These are phyloP conservation scores for Tipula unca DNA, from an alignment of 2,888 invertebrate species.

Conservation along the genomic window DNA sequence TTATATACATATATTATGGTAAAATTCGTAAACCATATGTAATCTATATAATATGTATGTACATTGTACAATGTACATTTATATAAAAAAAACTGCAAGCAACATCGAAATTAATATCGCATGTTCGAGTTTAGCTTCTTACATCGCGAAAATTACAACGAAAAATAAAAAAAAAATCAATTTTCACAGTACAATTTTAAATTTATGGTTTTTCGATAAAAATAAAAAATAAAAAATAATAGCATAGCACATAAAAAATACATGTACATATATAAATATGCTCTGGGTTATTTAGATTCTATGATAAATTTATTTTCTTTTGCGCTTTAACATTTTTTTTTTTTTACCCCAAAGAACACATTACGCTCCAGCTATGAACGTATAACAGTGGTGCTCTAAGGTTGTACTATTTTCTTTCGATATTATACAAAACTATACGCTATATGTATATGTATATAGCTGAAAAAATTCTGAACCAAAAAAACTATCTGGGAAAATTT, in stretches of 20 bases:
- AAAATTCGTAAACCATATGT: not conserved
- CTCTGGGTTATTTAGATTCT: conserved; percentile 8
- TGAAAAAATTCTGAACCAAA: not conserved
- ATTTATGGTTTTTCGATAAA: not conserved
- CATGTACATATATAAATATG: not conserved
- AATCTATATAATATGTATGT: not conserved
- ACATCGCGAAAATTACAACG: not conserved
- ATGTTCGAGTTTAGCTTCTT: not conserved
- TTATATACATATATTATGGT: not conserved
- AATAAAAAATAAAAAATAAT: not conserved
- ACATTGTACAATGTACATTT: not conserved
- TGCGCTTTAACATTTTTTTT: not conserved
- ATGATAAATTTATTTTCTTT: conserved; percentile 14
- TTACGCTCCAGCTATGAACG: not conserved
- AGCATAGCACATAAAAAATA: not conserved
- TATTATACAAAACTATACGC: not conserved
- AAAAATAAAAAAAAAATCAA: not conserved
- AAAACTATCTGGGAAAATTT: conserved; percentile 1
- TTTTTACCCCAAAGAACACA: not conserved
- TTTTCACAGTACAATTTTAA: not conserved
- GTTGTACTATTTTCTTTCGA: not conserved
- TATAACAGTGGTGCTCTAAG: not conserved
- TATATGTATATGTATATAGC: not conserved
- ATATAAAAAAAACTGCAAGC: not conserved
- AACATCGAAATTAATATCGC: not conserved